Evolutionary conservation across 2,797 vertebrate species (phyloP).

Genomic region (Neostethus bicornis): DNA sequence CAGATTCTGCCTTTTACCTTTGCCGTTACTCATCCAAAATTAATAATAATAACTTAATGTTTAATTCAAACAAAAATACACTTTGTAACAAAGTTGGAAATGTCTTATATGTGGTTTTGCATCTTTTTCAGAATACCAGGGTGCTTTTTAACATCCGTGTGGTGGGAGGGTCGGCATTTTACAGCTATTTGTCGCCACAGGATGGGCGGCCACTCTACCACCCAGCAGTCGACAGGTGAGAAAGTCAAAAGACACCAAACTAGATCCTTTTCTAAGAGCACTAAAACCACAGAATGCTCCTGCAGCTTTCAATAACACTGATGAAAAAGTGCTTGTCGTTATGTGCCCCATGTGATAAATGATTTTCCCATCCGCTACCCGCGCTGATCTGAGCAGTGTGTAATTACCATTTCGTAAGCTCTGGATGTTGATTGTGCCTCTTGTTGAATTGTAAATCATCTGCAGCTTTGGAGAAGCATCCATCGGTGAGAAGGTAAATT

Average conservation of each 20-base stretch:
- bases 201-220: conserved; percentile 89
- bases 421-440: conserved; percentile 14
- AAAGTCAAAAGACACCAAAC: neutral
- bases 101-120: neutral
- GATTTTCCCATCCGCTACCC: conserved; percentile 4
- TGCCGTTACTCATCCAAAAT: no score
- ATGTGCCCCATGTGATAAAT: neutral
- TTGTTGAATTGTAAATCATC: conserved; percentile 14
- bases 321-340: neutral
- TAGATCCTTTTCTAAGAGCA: neutral
- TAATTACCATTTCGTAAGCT: conserved; percentile 3
- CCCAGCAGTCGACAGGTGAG: conserved; percentile 91
- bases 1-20: no score
- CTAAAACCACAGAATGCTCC: neutral
- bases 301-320: neutral
- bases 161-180: conserved; percentile 81
- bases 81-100: no score
- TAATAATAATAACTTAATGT: no score
- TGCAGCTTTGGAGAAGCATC: conserved; percentile 3
- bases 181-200: conserved; percentile 89
- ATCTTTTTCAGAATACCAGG: conserved; percentile 77
- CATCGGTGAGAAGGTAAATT: conserved; percentile 3
- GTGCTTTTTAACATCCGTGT: conserved; percentile 89
- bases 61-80: no score
- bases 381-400: conserved; percentile 3